Evolutionary conservation across 2,797 vertebrate species (phyloP), one percentile per base, ranked within the genome.

Genomic region (Silurus lanzhouensis): DNA sequence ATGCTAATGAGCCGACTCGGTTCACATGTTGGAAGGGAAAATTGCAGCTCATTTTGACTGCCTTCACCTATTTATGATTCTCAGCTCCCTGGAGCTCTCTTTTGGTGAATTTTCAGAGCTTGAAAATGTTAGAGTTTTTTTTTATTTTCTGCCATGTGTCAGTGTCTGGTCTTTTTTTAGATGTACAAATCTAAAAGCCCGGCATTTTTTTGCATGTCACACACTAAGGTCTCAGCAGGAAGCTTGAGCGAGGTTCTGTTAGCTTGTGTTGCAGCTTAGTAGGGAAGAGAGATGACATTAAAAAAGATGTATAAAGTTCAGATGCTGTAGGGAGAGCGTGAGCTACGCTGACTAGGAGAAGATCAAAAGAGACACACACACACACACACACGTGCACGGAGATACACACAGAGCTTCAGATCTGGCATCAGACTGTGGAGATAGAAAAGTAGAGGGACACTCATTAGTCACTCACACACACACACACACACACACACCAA

Each of bases 301-400:
- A 57, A 31, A 79, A 63, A 63, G 20, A 79, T 80, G n/a, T 38
- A 27, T 55, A 58, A 83, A 76, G 82, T 76, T 55, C 71, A 64
- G n/a, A 76, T 66, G 71, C 71, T 64, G 71, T 22, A 58, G 71
- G 15, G 82, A 83, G 25, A 76, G 72, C 48, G 1, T 31, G 38
- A 75, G 81, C n/a, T 75, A 27, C 17, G 64, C 38, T 75, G 25
- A 74, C 70, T 25, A 48, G 63, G 76, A 52, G 75, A 77, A 76
- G 71, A 87, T 63, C 86, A 84, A 81, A 48, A 81, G n/a, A 77
- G 22, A 63, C 31, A 31, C 78, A 80, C 68, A 81, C 25, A 84
- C 38, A 72, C 63, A 76, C 72, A 82, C 71, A 84, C 79, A 82
- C 5, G n/a, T 63, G 68, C 14, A 64, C 44, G 44, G 57, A 68